A percentile compares a stretch with the other conserved stretches of the same genome.
These are phyloP conservation scores for Brachypalpus laphriformis DNA, from an alignment of 2,888 invertebrate genomes.

Conservation along the genomic window DNA sequence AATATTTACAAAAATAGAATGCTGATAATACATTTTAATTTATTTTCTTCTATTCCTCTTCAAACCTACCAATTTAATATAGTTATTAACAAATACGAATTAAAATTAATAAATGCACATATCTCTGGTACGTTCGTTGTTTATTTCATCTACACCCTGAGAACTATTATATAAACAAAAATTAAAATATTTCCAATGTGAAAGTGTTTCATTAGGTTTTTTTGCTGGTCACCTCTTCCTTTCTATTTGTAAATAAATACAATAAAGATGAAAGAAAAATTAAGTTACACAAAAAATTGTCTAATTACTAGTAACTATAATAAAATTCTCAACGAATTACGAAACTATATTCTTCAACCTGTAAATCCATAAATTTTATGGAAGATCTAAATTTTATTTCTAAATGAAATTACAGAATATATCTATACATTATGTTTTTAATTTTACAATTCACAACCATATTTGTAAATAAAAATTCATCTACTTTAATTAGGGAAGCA, in stretches of 20 bases:
- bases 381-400: slow-evolving; percentile 22
- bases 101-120: slow-evolving; percentile 81
- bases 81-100: slow-evolving; percentile 37
- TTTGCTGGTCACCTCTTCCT: neutral
- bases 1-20: slow-evolving; percentile 19
- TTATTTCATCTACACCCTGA: slow-evolving; percentile 71
- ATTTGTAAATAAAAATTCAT: slow-evolving; percentile 18
- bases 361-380: slow-evolving; percentile 60
- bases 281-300: neutral
- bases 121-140: slow-evolving; percentile 79
- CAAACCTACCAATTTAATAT: slow-evolving; percentile 28
- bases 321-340: slow-evolving; percentile 25
- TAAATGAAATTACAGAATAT: slow-evolving; percentile 20
- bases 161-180: slow-evolving; percentile 50
- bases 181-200: slow-evolving; percentile 29
- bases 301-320: slow-evolving; percentile 2
- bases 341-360: neutral
- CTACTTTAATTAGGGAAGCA: neutral
- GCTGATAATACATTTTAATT: slow-evolving; percentile 24
- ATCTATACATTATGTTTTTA: neutral
- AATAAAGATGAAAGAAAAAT: neutral
- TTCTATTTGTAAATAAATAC: neutral
- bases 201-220: slow-evolving; percentile 1
- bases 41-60: neutral
- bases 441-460: slow-evolving; percentile 53